Base-by-base conservation (phyloP, 2,797 vertebrate species). In the Geotrypetes seraphini region DNA sequence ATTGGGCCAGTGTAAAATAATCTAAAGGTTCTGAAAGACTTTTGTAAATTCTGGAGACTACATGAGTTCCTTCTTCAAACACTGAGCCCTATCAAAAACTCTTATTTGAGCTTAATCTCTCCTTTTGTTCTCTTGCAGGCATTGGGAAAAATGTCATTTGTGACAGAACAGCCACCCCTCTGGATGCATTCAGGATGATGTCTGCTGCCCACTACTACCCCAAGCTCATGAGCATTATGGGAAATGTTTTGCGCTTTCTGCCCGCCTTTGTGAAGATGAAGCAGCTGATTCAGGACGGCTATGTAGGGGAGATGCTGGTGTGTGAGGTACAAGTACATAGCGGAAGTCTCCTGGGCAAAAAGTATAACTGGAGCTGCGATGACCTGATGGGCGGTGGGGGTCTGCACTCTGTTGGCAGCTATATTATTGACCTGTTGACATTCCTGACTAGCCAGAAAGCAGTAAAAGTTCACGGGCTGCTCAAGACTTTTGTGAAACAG, bases 291-390 rank as follows among this genome's bases (percentile, higher is more conserved):
- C 87, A 95, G 60, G 92, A 97, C 56, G 94, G 96, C 2, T 99
- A 94, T 1, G 75, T 92, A 2, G 94, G 96, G 7, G 87, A 97
- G 45, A 82, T 94, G 53, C 80, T 97, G 49, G 93, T 99, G 50
- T 99, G 96, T 0, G 96, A 99, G 76, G 96, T 94, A 10, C 92
- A 92, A 78, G 94, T 99, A 16, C 96, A 99, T 43, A 76, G 92
- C 0, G 96, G 96, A 3, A 97, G 93, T 55, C 85, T 99, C 16
- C 78, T 97, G 39, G 96, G 96, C 34, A 96, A 96, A 74, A 97
- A 96, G 36, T 99, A 99, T 76, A 97, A 97, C 79, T 99, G 96
- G 96, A 99, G 96, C 76, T 99, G 96, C 0, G 96, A 97, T 2
- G 94, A 97, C 54, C 69, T 99, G 52, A 99, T 99, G 96, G 96